A percentile compares a stretch with the other conserved stretches of the same genome.
Conservation (phyloP, 2,888 invertebrate genomes). For the Chouioia cunea region DNA sequence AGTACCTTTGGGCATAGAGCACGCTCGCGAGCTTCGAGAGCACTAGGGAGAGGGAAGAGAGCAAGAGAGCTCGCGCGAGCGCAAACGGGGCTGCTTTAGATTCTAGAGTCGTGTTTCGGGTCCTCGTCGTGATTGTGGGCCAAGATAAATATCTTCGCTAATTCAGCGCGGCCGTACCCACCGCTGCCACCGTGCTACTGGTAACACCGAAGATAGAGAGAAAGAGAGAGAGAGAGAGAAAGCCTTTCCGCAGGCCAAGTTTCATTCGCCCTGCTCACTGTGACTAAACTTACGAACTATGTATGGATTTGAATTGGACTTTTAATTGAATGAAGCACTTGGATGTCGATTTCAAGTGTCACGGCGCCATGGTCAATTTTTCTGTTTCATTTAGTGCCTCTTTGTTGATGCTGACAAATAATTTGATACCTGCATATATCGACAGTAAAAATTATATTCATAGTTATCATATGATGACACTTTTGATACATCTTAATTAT, state of each 20-base stretch:
- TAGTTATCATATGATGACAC: no score
- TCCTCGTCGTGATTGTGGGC: conserved; percentile 54
- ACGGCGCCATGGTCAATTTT: no score
- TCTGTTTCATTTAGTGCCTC: no score
- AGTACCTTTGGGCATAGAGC: conserved; percentile 39
- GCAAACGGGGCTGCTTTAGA: conserved; percentile 44
- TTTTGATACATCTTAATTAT: no score
- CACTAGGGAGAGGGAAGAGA: conserved; percentile 25
- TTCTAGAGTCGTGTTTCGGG: conserved; percentile 48
- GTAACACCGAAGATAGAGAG: no score
- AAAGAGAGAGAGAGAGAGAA: no score
- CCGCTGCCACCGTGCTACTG: no score
- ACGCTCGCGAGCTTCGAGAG: no score
- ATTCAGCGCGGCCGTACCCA: conserved; percentile 49
- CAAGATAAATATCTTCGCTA: conserved; percentile 58
- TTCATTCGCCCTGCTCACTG: conserved; percentile 33
- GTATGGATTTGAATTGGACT: conserved; percentile 46
- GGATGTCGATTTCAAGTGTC: no score
- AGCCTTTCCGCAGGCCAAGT: conserved; percentile 33
- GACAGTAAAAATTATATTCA: no score
- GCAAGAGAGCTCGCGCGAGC: neutral
- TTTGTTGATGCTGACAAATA: no score
- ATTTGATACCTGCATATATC: no score
- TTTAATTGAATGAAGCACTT: conserved; percentile 42
- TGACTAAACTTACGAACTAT: conserved; percentile 40